These are phyloP conservation scores for Drosophila paracracens DNA, from an alignment of 2,888 invertebrate genomes.

Conservation along the genomic window DNA sequence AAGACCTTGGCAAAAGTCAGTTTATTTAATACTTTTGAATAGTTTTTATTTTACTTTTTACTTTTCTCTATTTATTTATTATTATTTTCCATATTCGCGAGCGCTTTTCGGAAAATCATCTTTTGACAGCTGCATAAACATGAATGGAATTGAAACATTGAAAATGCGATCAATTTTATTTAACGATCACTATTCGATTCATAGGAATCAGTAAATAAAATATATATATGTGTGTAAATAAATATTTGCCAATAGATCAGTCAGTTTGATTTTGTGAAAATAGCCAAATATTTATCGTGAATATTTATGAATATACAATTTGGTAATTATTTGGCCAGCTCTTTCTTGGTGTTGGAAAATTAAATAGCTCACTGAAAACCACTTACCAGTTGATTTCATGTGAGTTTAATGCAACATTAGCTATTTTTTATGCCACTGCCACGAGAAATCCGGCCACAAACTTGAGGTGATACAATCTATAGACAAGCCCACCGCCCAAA, in stretches of 20 bases:
- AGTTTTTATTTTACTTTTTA: background rate
- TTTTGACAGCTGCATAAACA: conserved; percentile 57
- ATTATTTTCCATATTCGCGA: background rate
- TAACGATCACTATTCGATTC: conserved; percentile 40
- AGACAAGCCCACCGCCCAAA: conserved; percentile 11
- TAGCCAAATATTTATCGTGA: conserved; percentile 56
- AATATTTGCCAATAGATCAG: conserved; percentile 40
- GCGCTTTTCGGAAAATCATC: conserved; percentile 15
- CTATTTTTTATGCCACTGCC: conserved; percentile 62
- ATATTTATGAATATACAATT: conserved; percentile 64
- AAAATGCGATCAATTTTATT: conserved; percentile 31
- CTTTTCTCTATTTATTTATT: conserved; percentile 11
- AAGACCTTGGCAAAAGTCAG: background rate
- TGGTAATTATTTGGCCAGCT: conserved; percentile 49
- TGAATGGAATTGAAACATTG: conserved; percentile 34
- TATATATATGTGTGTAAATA: conserved; percentile 46
- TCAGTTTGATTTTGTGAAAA: conserved; percentile 35
- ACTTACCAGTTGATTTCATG: conserved; percentile 78
- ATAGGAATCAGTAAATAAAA: conserved; percentile 32
- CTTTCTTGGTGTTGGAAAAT: conserved; percentile 60
- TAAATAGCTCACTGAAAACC: conserved; percentile 80
- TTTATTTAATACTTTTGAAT: background rate
- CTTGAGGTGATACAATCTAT: conserved; percentile 64
- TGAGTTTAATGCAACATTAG: conserved; percentile 80
- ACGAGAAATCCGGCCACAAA: conserved; percentile 23